phyloP scores from a whole-genome alignment of 2,797 vertebrate species.

The Gymnocypris eckloni region DNA sequence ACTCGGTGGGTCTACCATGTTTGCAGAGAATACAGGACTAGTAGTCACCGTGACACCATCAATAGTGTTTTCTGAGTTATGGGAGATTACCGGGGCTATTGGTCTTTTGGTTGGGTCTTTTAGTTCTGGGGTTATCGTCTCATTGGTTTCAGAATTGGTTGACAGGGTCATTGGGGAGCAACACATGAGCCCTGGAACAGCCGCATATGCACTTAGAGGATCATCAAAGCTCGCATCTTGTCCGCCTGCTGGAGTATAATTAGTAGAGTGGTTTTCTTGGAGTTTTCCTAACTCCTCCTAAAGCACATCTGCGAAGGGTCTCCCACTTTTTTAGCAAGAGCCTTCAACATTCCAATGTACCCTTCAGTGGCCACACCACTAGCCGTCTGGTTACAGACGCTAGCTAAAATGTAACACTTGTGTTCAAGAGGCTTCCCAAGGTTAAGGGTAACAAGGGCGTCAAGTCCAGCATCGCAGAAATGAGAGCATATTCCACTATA shows the following conservation, averaged over 20 bases:
- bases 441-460: background rate
- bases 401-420: background rate
- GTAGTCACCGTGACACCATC: background rate
- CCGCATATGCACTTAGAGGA: background rate
- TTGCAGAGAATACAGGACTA: background rate
- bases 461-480: background rate
- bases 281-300: background rate
- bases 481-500: background rate
- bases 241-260: background rate
- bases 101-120: background rate
- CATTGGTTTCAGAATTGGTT: background rate
- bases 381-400: background rate
- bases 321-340: no score
- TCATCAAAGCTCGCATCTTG: background rate
- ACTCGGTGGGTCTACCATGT: background rate
- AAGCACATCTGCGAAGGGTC: background rate
- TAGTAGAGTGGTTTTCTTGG: background rate
- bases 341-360: background rate
- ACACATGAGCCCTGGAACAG: no score
- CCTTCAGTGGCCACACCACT: background rate
- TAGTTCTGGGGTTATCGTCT: background rate
- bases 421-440: background rate
- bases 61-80: background rate
- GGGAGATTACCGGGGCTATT: background rate
- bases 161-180: no score